Evolutionary conservation across 2,888 invertebrate species (phyloP), one percentile per base, ranked within the genome.

Genomic region (Boloria selene): DNA sequence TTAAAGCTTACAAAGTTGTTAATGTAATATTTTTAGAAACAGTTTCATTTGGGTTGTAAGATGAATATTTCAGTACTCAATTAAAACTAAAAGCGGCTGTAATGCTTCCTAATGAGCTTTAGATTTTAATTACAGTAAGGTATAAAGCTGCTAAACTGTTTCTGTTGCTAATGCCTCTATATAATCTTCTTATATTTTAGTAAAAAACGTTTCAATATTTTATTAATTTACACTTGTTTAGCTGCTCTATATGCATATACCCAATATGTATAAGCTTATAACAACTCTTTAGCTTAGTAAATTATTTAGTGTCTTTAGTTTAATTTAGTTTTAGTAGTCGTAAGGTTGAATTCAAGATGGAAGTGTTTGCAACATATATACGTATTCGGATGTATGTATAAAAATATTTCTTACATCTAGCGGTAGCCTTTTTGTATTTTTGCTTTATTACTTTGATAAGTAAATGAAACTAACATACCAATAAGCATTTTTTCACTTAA

Each of bases 121-220:
- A 50, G 52, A 56, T 66, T 66, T 66, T 61, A 61, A 66, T 66
- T 66, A 61, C 47, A 51, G 50, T 61, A 31, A n/a, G 66, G 17
- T 45, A 55, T 58, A 61, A 62, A 47, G 45, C 61, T 38, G 56
- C 58, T 45, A 55, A 66, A 66, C 55, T 58, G 52, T 66, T 66
- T 56, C 61, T 47, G 42, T 31, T 52, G 61, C 44, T 52, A 52
- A 56, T 45, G 42, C 55, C 50, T 38, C 42, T 45, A n/a, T 58
- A 61, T 66, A 62, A 66, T 66, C 66, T 62, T 16, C 52, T 66
- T 66, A 66, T 61, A 61, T 61, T 61, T 55, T 13, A 61, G 51
- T 38, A 47, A 52, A 58, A 53, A 13, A 18, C 45, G 42, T 66
- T 66, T 14, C 13, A 65, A 53, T 14, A 17, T 16, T 58, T 64